phyloP scores from a whole-genome alignment of 2,797 vertebrate species.

The Melanotaenia nigrans region DNA sequence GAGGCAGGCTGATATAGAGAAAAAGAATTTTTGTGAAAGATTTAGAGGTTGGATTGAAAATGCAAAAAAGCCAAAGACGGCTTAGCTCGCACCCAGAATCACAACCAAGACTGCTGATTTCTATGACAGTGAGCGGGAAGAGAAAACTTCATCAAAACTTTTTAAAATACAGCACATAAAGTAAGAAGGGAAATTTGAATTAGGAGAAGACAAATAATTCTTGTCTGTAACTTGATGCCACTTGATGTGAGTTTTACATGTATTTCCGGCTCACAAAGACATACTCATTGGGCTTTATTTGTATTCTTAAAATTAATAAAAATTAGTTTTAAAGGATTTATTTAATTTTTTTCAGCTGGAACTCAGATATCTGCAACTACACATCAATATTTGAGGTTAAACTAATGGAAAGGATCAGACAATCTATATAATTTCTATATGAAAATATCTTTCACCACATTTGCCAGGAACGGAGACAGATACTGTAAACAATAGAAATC shows the following conservation, averaged over 20 bases:
- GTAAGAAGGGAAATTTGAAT: slow-evolving; percentile 32
- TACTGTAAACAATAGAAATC: not conserved
- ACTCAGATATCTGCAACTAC: not conserved
- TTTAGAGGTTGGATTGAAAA: slow-evolving; percentile 66
- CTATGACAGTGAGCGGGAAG: not conserved
- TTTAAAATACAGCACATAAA: slow-evolving; percentile 44
- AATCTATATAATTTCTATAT: not conserved
- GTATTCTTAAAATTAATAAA: not conserved
- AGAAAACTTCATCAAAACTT: slow-evolving; percentile 21
- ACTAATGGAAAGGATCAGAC: not conserved
- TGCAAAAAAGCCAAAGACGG: slow-evolving; percentile 58
- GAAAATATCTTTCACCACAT: not conserved
- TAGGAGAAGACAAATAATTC: slow-evolving; percentile 3
- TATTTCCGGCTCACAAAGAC: slow-evolving; percentile 4
- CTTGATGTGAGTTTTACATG: slow-evolving; percentile 19
- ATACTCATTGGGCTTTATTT: not conserved
- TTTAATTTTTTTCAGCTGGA: not conserved
- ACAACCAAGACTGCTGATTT: slow-evolving; percentile 53
- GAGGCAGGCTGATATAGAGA: slow-evolving; percentile 28
- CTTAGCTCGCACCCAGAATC: slow-evolving; percentile 57
- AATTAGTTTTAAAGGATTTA: not conserved
- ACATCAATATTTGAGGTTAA: not conserved
- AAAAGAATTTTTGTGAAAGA: slow-evolving; percentile 57
- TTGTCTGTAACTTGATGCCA: slow-evolving; percentile 15
- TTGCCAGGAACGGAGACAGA: not conserved